phyloP scores from a whole-genome alignment of 2,888 invertebrate genomes.

The Acanthococcus lagerstroemiae region DNA sequence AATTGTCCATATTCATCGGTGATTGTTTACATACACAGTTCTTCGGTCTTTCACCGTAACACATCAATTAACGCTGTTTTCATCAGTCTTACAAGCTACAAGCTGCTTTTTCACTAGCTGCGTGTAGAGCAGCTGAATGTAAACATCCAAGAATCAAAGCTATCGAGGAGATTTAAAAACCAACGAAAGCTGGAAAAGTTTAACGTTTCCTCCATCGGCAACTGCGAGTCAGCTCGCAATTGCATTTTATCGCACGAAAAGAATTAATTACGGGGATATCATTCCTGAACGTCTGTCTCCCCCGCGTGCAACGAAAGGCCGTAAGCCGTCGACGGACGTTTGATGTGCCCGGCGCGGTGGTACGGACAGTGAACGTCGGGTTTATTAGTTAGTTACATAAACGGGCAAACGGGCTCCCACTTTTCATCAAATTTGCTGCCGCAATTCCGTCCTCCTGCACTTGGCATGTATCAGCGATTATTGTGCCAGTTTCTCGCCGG shows the following conservation, averaged over 20 bases:
- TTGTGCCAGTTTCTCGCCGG: conserved; percentile 17
- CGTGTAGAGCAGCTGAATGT: not conserved
- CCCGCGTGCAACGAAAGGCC: not conserved
- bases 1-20: no score
- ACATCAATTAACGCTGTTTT: no score
- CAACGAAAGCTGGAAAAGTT: no score
- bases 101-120: not conserved
- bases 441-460: conserved; percentile 2
- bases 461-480: conserved; percentile 13
- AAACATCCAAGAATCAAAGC: not conserved
- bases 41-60: no score
- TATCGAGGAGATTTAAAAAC: not conserved
- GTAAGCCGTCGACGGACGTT: no score
- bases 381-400: not conserved
- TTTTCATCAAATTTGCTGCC: not conserved
- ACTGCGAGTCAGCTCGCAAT: not conserved
- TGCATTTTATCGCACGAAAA: no score
- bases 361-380: no score
- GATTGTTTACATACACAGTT: no score
- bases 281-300: not conserved
- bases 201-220: no score
- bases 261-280: not conserved
- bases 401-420: not conserved
- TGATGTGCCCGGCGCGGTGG: no score
- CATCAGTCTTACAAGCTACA: not conserved